Conservation (phyloP, 2,113 vertebrate species). For the Gymnocephalus cernua region DNA sequence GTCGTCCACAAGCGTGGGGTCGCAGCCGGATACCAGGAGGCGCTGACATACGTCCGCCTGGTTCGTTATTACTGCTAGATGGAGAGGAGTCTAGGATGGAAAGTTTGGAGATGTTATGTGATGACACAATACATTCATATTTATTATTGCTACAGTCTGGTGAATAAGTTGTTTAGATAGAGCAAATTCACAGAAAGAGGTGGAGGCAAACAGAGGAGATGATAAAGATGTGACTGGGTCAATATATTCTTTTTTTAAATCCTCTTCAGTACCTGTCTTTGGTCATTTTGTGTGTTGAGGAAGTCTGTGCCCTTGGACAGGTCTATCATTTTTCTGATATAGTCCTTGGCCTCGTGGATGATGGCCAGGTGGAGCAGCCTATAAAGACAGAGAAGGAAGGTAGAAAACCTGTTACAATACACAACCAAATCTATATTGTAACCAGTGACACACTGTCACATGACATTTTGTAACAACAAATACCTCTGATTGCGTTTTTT, state of each 20-base stretch:
- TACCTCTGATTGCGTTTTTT: background rate
- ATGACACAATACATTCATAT: background rate
- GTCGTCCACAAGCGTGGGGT: constrained; percentile 92
- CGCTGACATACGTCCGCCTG: constrained; percentile 89
- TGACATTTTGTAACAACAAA: background rate
- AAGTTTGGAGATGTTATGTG: background rate
- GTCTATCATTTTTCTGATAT: constrained; percentile 88
- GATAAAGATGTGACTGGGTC: background rate
- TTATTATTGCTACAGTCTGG: background rate
- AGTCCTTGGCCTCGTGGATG: constrained; percentile 92
- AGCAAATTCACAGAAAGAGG: background rate
- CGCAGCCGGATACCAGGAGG: constrained; percentile 90
- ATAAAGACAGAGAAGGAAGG: constrained; percentile 14
- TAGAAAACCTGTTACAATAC: background rate
- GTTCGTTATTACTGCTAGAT: constrained; percentile 95
- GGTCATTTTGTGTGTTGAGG: constrained; percentile 93
- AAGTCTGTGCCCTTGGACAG: constrained; percentile 87
- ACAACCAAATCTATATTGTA: background rate
- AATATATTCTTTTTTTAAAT: background rate
- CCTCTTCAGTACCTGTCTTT: constrained; percentile 89
- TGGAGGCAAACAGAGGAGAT: background rate
- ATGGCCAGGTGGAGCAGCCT: constrained; percentile 96
- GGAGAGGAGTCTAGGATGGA: constrained; percentile 90
- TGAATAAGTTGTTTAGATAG: background rate
- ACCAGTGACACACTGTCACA: background rate